Evolutionary conservation across 2,797 vertebrate genomes (phyloP).

Genomic region (Chrosomus eos): DNA sequence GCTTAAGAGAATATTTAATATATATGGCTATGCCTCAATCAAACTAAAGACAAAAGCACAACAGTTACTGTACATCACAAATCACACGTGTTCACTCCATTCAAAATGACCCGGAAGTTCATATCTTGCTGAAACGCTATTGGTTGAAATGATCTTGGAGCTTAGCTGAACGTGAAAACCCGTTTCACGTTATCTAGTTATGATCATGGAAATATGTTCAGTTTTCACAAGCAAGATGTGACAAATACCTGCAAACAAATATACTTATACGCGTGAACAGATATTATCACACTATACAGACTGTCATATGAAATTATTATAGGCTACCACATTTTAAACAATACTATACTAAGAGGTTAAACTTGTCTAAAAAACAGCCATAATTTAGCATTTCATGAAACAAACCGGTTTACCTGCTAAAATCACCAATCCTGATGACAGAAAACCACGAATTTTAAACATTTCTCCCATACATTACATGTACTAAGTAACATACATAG

Average conservation of each 20-base stretch:
- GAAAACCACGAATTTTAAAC: neutral
- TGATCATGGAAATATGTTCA: neutral
- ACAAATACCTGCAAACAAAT: neutral
- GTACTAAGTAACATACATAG: neutral
- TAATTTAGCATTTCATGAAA: neutral
- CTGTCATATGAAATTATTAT: too few relatives aligned
- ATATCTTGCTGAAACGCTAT: neutral
- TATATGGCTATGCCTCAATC: neutral
- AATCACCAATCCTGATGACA: neutral
- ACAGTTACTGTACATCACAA: neutral
- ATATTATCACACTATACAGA: neutral
- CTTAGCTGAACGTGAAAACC: neutral
- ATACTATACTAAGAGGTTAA: neutral
- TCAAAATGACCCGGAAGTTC: slow-evolving; percentile 40
- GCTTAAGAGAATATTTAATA: neutral
- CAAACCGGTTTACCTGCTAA: neutral
- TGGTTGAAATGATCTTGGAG: neutral
- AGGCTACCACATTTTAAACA: neutral
- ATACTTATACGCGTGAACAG: neutral
- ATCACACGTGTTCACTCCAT: neutral
- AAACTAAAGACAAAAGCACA: neutral
- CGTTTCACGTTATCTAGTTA: neutral
- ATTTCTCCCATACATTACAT: neutral
- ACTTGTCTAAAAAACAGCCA: neutral
- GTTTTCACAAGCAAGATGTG: neutral